Percentiles rank a stretch among this genome's conserved stretches.
These are phyloP conservation scores for Scarus forsteni DNA, from an alignment of 2,797 vertebrate species.

Conservation along the genomic window DNA sequence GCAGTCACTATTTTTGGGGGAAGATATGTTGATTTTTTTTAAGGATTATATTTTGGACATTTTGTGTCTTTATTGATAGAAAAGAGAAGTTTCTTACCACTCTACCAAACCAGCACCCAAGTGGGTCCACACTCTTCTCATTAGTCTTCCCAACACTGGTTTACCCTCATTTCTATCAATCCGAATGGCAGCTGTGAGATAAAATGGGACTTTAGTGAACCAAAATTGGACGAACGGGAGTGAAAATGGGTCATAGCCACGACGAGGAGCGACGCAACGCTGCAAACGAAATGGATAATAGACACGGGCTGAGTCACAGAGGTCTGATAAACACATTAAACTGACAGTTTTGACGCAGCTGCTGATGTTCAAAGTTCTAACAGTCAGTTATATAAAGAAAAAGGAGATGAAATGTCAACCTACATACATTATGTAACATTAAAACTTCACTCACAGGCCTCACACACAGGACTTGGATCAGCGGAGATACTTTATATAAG, in stretches of 20 bases:
- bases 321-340: conserved; percentile 30
- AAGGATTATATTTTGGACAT: too few species aligned
- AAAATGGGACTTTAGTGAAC: conserved; percentile 61
- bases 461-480: too few species aligned
- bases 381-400: not conserved
- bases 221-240: conserved; percentile 31
- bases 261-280: conserved; percentile 17
- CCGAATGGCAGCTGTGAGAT: conserved; percentile 37
- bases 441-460: not conserved
- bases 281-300: conserved; percentile 33
- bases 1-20: too few species aligned
- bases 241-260: conserved; percentile 51
- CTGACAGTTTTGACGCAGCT: conserved; percentile 8
- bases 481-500: not conserved
- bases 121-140: conserved; percentile 41
- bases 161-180: conserved; percentile 44
- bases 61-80: too few species aligned
- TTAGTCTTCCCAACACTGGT: conserved; percentile 28
- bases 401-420: not conserved
- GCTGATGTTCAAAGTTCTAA: conserved; percentile 1
- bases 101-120: not conserved
- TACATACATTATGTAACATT: not conserved
- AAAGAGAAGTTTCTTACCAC: too few species aligned
- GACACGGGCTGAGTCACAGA: conserved; percentile 27
- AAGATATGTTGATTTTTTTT: too few species aligned